Base-by-base conservation (phyloP, 2,888 invertebrate genomes). In the Sarcophaga caerulescens region DNA sequence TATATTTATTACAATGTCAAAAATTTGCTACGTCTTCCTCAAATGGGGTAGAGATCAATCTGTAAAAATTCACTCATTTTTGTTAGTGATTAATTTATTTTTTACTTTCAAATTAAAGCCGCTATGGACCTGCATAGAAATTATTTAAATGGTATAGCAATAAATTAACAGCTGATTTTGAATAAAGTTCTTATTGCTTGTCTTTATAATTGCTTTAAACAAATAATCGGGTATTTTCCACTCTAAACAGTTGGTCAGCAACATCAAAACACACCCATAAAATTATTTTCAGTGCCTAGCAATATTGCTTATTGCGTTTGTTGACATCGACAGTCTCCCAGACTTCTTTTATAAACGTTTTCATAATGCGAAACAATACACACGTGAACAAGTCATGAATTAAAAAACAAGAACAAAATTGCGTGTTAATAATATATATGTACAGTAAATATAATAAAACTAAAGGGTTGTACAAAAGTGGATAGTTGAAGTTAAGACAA, bases 341-440 rank as follows among this genome's bases (percentile, higher is more conserved):
- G 66, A 19, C 44, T 44, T 45, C 45, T 66, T 11, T 45, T 19
- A n/a, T 60, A 60, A n/a, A 60, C 60, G 10, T 0, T 60, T 60
- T 60, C 19, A 60, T 19, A 44, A 66, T 68, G 52, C 68, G 68
- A 44, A 59, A 76, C 52, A 35, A 65, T 19, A 66, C 35, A 68
- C 83, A 83, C 83, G 78, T 83, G 78, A 83, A 63, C 68, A 59
- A 59, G 62, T 47, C 73, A 74, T 69, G 74, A n/a, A 65, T 68
- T 68, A 44, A 21, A n/a, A 66, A 59, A 11, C 52, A 77, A 21
- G 66, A 35, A 68, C 66, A 76, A 76, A 45, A 35, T n/a, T 76
- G 65, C 25, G 66, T 73, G 44, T 3, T 74, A 21, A 62, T 74
- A 74, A 60, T n/a, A 35, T 35, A 35, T 35, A 25, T 25, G 23